Evolutionary conservation across 2,113 vertebrate genomes (phyloP), one percentile per base, ranked within the genome.

Genomic region (Carassius gibelio): DNA sequence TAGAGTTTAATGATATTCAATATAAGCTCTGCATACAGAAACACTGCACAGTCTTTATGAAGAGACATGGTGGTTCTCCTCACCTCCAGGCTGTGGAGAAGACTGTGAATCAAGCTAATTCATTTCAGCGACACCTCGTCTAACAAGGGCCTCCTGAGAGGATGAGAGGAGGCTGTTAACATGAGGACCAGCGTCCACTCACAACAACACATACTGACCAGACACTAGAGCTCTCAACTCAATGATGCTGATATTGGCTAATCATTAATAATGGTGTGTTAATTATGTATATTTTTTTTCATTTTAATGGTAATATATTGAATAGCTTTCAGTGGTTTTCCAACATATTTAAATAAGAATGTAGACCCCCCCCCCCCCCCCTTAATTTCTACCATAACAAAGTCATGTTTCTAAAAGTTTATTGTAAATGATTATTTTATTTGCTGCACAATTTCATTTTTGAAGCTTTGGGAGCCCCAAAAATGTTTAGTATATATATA

Each of bases 91-190:
- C 48, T 26, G 74, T 75, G n/a, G 72, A 75, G 13, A 45, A 45
- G 34, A 38, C 14, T 80, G 57, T 80, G 57, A 80, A 77, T 77
- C 23, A 57, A 0, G 9, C 11, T 57, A 81, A 81, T 81, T 26
- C 13, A 66, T 62, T 81, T 81, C 78, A 64, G 55, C 8, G 3
- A 36, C 61, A 19, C 9, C 68, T 71, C 36, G 36, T 71, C 36
- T 71, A 71, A 71, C 68, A 42, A 71, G 68, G 5, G 38, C 34
- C 66, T 52, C 23, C 48, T 82, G 81, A 23, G 68, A 82, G 66
- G 79, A 81, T 15, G 19, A 82, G 48, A 69, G 81, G 17, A 82
- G 30, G 23, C 45, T 82, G 66, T 82, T 69, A 34, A 69, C 64
- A 82, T n/a, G 26, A 82, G 45, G 45, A 66, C 42, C 19, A 36